Conservation (phyloP, 2,888 invertebrate genomes). For the Leucophenga montana region DNA sequence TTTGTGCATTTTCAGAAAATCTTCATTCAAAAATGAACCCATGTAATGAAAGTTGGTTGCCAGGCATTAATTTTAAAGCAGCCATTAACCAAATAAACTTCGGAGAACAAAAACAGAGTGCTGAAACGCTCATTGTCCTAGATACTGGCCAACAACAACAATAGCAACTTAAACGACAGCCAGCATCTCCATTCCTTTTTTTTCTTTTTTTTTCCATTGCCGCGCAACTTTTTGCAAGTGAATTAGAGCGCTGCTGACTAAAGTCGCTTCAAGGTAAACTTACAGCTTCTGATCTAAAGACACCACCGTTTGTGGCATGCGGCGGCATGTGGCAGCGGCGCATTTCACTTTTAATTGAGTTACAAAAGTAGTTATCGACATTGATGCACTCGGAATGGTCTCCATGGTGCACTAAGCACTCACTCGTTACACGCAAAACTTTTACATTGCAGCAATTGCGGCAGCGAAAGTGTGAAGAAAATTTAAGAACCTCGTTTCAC, state of each 20-base stretch:
- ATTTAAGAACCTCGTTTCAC: constrained; percentile 4
- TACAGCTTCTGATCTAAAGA: not conserved
- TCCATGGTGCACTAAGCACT: constrained; percentile 7
- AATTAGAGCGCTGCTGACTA: too few species aligned
- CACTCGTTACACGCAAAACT: not conserved
- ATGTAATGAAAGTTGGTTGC: too few species aligned
- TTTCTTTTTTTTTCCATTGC: too few species aligned
- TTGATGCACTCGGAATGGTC: constrained; percentile 48
- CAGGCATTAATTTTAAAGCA: too few species aligned
- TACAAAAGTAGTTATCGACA: constrained; percentile 57
- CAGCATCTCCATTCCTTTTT: not conserved
- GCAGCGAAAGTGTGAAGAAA: constrained; percentile 2
- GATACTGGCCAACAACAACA: not conserved
- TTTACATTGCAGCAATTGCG: constrained; percentile 12
- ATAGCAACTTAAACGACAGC: not conserved
- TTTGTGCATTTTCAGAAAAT: too few species aligned
- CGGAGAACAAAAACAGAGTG: too few species aligned
- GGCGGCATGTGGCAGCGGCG: constrained; percentile 1
- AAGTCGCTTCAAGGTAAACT: constrained; percentile 1
- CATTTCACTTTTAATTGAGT: constrained; percentile 51
- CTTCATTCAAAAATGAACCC: too few species aligned
- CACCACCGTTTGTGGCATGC: not conserved
- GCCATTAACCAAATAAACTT: too few species aligned
- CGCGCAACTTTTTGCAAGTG: not conserved
- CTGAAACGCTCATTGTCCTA: too few species aligned